Evolutionary conservation across 2,797 vertebrate species (phyloP).

Genomic region (Triplophysa yarkandensis): DNA sequence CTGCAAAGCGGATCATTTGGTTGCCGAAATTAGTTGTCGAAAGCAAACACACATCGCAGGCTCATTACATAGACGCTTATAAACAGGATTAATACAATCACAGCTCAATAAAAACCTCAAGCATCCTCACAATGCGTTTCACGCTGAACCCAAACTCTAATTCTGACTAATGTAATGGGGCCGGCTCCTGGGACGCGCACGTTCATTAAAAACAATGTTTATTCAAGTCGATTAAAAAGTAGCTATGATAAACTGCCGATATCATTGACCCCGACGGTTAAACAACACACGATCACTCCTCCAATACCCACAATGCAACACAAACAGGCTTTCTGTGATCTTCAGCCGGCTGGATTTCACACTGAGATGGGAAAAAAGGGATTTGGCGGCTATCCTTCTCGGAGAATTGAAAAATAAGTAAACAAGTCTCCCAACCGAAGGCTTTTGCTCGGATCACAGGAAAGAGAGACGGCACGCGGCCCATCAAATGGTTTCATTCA

Average conservation of each 20-base stretch:
- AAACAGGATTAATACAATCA: constrained; percentile 60
- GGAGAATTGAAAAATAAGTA: constrained; percentile 31
- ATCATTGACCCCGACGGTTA: constrained; percentile 48
- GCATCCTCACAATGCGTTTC: constrained; percentile 41
- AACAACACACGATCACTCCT: constrained; percentile 20
- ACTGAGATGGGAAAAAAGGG: neutral
- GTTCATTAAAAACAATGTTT: constrained; percentile 57
- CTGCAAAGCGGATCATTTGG: constrained; percentile 56
- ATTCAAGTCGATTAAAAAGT: constrained; percentile 54
- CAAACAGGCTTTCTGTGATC: constrained; percentile 45
- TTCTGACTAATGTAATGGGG: constrained; percentile 53
- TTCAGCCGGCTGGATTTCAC: constrained; percentile 38
- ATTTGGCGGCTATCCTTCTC: constrained; percentile 19
- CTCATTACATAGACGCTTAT: constrained; percentile 56
- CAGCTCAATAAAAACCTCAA: constrained; percentile 53
- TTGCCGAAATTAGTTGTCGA: constrained; percentile 52
- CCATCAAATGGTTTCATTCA: constrained; percentile 32
- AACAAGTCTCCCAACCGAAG: constrained; percentile 31
- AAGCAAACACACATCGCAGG: constrained; percentile 51
- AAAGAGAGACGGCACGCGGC: constrained; percentile 8
- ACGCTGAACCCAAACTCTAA: constrained; percentile 55
- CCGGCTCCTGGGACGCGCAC: constrained; percentile 48
- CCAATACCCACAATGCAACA: constrained; percentile 21
- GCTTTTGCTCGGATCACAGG: constrained; percentile 31
- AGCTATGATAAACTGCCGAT: constrained; percentile 50